A percentile compares a stretch with the other conserved stretches of the same genome.
phyloP scores from a whole-genome alignment of 2,888 invertebrate species.

The Archips xylosteana region DNA sequence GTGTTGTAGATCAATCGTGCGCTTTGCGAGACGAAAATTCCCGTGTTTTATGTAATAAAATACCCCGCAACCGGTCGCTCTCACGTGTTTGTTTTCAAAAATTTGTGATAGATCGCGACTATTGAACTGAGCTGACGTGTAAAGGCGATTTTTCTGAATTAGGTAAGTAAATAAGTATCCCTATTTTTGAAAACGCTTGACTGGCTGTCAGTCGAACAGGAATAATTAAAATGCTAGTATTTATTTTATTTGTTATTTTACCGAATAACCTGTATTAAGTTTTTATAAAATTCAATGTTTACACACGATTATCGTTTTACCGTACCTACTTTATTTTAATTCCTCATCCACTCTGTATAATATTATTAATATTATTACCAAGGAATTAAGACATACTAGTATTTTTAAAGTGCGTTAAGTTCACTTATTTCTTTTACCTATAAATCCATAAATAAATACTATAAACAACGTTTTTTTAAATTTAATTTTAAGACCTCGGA shows the following conservation, averaged over 20 bases:
- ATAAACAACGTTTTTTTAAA: no score
- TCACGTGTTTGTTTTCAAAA: conserved; percentile 39
- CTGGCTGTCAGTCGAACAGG: neutral
- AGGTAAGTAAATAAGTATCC: conserved; percentile 31
- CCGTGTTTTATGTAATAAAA: conserved; percentile 44
- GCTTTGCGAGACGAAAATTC: conserved; percentile 63
- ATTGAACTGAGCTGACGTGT: conserved; percentile 22
- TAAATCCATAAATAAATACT: no score
- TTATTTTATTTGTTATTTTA: neutral
- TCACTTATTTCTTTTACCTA: no score
- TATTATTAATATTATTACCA: no score
- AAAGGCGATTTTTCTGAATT: conserved; percentile 10
- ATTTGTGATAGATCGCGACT: conserved; percentile 35
- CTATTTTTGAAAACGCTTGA: conserved; percentile 21
- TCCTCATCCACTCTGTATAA: no score
- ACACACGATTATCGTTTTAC: neutral
- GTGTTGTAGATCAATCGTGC: conserved; percentile 57
- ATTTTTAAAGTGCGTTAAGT: no score
- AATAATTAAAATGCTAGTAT: neutral
- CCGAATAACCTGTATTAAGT: neutral
- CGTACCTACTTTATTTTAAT: no score
- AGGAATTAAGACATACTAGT: no score
- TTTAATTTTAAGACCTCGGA: no score
- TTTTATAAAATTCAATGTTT: neutral
- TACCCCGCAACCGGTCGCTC: conserved; percentile 23